Evolutionary conservation across 2,113 vertebrate genomes (phyloP).

Genomic region (Lepus timidus): DNA sequence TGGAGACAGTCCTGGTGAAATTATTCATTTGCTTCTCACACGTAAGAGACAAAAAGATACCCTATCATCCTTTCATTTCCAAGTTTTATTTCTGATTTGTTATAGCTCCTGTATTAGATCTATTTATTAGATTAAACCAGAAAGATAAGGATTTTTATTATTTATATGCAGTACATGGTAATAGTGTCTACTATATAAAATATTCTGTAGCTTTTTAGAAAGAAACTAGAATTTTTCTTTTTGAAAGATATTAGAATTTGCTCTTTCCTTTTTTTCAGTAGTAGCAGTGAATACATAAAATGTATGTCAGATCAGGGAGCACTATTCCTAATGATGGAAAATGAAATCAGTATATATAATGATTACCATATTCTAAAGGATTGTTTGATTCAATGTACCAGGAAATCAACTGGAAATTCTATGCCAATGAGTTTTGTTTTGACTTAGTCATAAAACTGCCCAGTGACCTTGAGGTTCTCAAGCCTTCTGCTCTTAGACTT

Average conservation of each 20-base stretch:
- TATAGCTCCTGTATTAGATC: background rate
- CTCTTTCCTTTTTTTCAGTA: background rate
- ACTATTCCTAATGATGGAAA: background rate
- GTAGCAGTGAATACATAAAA: background rate
- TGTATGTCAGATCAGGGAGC: background rate
- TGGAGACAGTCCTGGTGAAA: background rate
- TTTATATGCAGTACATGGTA: background rate
- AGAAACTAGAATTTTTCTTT: background rate
- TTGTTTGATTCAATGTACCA: background rate
- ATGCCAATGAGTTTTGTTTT: background rate
- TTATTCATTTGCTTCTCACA: background rate
- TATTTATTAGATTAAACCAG: background rate
- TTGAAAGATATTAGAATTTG: background rate
- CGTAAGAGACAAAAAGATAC: background rate
- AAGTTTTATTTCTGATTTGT: background rate
- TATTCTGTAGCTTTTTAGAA: background rate
- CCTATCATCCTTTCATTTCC: background rate
- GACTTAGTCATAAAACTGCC: background rate
- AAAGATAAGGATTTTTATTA: background rate
- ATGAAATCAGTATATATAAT: conserved; percentile 41
- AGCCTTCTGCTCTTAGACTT: background rate
- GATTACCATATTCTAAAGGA: conserved; percentile 28
- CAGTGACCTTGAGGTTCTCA: background rate
- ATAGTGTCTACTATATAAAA: background rate
- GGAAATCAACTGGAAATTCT: conserved; percentile 45